These are phyloP conservation scores for Amiota minor DNA, from an alignment of 2,888 invertebrate genomes.

Conservation along the genomic window DNA sequence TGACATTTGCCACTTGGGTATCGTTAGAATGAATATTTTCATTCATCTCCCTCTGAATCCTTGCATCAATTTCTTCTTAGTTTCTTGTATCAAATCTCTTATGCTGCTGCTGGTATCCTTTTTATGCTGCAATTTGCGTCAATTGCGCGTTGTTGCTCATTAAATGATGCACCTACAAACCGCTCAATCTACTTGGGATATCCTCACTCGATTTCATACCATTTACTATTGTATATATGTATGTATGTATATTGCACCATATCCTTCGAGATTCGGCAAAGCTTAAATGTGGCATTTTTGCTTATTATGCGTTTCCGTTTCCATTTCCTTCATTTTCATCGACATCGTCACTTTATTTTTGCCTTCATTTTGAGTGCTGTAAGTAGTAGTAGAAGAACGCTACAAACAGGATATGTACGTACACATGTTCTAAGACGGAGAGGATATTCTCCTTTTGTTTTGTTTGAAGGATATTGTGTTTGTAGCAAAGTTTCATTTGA, in stretches of 20 bases:
- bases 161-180: slow-evolving; percentile 10
- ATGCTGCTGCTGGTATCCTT: slow-evolving; percentile 24
- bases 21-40: slow-evolving; percentile 36
- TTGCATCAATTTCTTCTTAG: neutral
- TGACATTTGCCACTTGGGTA: slow-evolving; percentile 54
- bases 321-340: neutral
- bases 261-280: neutral
- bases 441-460: neutral
- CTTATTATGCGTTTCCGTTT: slow-evolving; percentile 24
- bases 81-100: slow-evolving; percentile 25
- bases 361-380: neutral
- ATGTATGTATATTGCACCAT: too few species aligned
- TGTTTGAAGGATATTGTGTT: neutral
- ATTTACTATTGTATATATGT: too few species aligned
- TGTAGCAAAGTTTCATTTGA: slow-evolving; percentile 1
- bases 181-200: neutral
- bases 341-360: neutral
- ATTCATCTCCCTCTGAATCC: neutral
- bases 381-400: too few species aligned
- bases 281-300: slow-evolving; percentile 17
- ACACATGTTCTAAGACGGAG: too few species aligned
- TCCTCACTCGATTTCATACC: too few species aligned
- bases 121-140: slow-evolving; percentile 58
- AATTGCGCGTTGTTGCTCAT: slow-evolving; percentile 46
- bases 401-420: too few species aligned